phyloP scores from a whole-genome alignment of 2,888 invertebrate species.

The Linyphia triangularis region DNA sequence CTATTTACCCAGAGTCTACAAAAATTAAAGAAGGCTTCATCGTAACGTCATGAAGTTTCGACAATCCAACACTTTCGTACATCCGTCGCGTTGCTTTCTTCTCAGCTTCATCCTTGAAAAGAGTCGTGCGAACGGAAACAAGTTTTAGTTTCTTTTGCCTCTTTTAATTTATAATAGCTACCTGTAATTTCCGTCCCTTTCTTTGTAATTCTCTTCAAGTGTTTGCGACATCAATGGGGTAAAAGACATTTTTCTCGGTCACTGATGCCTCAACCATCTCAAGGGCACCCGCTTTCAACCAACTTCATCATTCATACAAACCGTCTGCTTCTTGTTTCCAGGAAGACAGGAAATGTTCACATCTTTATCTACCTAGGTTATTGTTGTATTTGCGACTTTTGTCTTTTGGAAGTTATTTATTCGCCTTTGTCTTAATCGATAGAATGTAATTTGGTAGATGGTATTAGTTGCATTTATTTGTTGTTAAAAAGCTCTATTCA shows the following conservation, averaged over 20 bases:
- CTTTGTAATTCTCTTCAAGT: neutral
- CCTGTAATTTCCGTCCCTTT: neutral
- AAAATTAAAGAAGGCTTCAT: no score
- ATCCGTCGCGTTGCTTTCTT: neutral
- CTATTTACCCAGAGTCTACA: no score
- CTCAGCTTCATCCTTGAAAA: slow-evolving; percentile 16
- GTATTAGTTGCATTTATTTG: no score
- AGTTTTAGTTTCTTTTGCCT: neutral
- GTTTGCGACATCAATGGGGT: slow-evolving; percentile 33
- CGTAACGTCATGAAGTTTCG: no score
- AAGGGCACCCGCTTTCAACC: slow-evolving; percentile 23
- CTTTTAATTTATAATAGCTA: slow-evolving; percentile 11
- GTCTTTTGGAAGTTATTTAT: no score
- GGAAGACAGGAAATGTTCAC: neutral
- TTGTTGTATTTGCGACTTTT: no score
- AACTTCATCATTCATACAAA: neutral
- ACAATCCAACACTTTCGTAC: no score
- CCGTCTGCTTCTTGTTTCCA: neutral
- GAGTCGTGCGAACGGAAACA: slow-evolving; percentile 21
- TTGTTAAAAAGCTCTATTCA: no score
- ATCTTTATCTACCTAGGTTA: no score
- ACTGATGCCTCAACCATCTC: neutral
- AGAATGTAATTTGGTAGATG: no score
- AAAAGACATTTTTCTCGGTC: slow-evolving; percentile 35
- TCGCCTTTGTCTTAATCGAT: no score